Evolutionary conservation across 2,113 vertebrate genomes (phyloP), one percentile per base, ranked within the genome.

Genomic region (Craseonycteris thonglongyai): DNA sequence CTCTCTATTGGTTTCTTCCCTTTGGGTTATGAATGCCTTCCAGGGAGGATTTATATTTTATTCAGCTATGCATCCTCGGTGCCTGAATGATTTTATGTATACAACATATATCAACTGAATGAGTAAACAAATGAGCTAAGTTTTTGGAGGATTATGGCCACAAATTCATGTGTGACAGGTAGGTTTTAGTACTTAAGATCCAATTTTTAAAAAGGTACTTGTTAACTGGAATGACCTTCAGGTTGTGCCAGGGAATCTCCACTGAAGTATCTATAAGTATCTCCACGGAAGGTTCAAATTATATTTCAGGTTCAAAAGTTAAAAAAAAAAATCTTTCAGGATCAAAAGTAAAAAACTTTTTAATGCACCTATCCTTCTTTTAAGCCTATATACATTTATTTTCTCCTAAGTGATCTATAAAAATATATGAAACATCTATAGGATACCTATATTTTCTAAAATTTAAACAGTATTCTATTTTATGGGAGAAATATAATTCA

Each of bases 311-410:
- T 86, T 90, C 30, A 74, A 74, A 86, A 86, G 54, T 69, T 26
- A 18, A 42, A 59, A 78, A 82, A 63, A 66, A 28, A 49, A 40
- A 7, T n/a, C 75, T 54, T 69, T 66, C 19, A 56, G 40, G 49
- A 82, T 83, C 71, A 78, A 90, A 94, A 69, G 28, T 94, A 84
- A 94, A 68, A 90, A 18, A 78, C 86, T 79, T 47, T 56, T 86
- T 59, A 10, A 47, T 7, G 61, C 88, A 38, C 19, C 65, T 86
- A 30, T 92, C n/a, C 10, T 4, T 56, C 42, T 80, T 75, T 96
- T 68, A 93, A 91, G 28, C 5, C 88, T 66, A 30, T 28, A 93
- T 26, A 85, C 42, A 89, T 89, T 74, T 92, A 5, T 76, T 93
- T 91, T 72, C 7, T 75, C 59, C n/a, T 90, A 74, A 40, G 51